Conservation (phyloP, 2,888 invertebrate genomes). For the Eulithis prunata region DNA sequence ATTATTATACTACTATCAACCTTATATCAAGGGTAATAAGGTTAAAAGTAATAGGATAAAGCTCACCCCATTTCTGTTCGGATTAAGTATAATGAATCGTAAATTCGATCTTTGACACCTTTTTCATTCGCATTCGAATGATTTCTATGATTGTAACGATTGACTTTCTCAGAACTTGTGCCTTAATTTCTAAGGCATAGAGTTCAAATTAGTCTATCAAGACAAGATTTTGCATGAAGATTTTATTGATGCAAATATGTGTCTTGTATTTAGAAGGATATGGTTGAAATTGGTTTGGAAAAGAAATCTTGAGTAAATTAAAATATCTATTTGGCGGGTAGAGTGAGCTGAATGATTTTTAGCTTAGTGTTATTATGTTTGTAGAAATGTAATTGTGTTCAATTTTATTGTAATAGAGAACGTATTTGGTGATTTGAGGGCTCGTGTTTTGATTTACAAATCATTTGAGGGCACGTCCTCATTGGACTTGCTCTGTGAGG, state of each 20-base stretch:
- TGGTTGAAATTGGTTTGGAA: slow-evolving; percentile 39
- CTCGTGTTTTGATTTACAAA: slow-evolving; percentile 46
- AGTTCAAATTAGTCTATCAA: slow-evolving; percentile 9
- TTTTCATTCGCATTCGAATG: slow-evolving; percentile 80
- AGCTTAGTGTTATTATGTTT: slow-evolving; percentile 60
- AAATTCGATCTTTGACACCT: slow-evolving; percentile 85
- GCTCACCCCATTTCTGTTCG: slow-evolving; percentile 69
- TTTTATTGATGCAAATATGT: background rate
- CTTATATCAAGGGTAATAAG: slow-evolving; percentile 29
- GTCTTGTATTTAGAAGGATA: slow-evolving; percentile 35
- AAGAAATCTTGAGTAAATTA: slow-evolving; percentile 61
- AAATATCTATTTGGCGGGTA: slow-evolving; percentile 62
- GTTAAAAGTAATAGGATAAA: slow-evolving; percentile 29
- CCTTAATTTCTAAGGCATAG: slow-evolving; percentile 9
- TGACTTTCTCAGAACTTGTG: slow-evolving; percentile 20
- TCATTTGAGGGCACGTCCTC: too few species aligned
- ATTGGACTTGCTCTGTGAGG: too few species aligned
- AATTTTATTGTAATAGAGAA: slow-evolving; percentile 65
- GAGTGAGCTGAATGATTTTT: slow-evolving; percentile 45
- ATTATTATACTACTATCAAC: slow-evolving; percentile 13
- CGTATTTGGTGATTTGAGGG: slow-evolving; percentile 62
- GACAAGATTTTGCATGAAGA: slow-evolving; percentile 40
- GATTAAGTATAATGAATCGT: slow-evolving; percentile 84
- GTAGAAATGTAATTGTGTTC: slow-evolving; percentile 66
- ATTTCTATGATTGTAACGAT: slow-evolving; percentile 71